These are phyloP conservation scores for Ctenoplectra terminalis DNA, from an alignment of 1,140 invertebrate species.

Conservation along the genomic window DNA sequence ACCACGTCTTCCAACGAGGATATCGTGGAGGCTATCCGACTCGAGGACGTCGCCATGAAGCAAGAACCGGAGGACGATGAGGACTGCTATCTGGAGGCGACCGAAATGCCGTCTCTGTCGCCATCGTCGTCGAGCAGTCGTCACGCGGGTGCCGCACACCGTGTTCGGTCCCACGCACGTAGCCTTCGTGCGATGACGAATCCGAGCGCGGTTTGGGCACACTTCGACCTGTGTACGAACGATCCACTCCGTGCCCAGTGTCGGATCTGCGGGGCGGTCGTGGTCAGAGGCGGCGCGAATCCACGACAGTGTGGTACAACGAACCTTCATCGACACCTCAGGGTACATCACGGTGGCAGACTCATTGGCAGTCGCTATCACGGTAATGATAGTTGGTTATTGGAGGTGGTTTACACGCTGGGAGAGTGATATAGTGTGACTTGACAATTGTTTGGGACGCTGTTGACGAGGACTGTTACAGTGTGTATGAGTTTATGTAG, in stretches of 20 bases:
- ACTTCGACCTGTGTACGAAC: slow-evolving; percentile 80
- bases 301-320: slow-evolving; percentile 82
- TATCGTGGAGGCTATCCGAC: slow-evolving; percentile 21
- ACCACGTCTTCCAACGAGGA: slow-evolving; percentile 39
- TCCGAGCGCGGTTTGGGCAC: slow-evolving; percentile 82
- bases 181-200: slow-evolving; percentile 81
- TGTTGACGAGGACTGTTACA: not conserved
- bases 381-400: slow-evolving; percentile 69
- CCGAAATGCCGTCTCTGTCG: slow-evolving; percentile 41
- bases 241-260: slow-evolving; percentile 81
- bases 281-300: slow-evolving; percentile 80
- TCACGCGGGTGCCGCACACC: slow-evolving; percentile 45
- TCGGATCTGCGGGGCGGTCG: slow-evolving; percentile 80
- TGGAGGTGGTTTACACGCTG: not conserved
- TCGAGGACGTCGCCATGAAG: slow-evolving; percentile 72
- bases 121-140: slow-evolving; percentile 40
- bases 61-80: slow-evolving; percentile 80
- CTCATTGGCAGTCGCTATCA: slow-evolving; percentile 81
- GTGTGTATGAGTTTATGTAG: not conserved
- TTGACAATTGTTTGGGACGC: not conserved
- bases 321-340: slow-evolving; percentile 80
- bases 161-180: slow-evolving; percentile 79
- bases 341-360: slow-evolving; percentile 81
- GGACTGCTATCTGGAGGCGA: slow-evolving; percentile 73
- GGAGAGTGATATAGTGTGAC: not conserved